phyloP scores from a whole-genome alignment of 2,888 invertebrate genomes.

The Mesoligia furuncula region DNA sequence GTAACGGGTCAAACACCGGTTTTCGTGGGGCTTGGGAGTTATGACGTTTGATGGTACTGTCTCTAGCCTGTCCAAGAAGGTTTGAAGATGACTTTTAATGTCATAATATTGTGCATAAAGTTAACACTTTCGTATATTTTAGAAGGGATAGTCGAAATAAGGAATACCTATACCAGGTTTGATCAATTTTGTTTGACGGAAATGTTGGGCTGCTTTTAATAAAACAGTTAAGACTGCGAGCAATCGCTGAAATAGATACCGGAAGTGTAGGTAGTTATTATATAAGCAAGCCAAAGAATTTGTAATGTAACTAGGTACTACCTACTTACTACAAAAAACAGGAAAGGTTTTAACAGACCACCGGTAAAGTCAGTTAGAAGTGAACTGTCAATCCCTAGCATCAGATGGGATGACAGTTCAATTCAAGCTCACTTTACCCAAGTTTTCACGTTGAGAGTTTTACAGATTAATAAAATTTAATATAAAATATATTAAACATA shows the following conservation, averaged over 20 bases:
- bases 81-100: too few relatives aligned
- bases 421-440: neutral
- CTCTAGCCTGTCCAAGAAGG: too few relatives aligned
- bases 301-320: neutral
- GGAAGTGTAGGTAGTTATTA: neutral
- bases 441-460: neutral
- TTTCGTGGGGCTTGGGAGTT: neutral
- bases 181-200: neutral
- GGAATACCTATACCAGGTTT: neutral
- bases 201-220: neutral
- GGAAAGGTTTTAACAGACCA: neutral
- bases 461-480: neutral
- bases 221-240: neutral
- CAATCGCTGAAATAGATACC: neutral
- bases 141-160: neutral
- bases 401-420: neutral
- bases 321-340: neutral
- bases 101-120: neutral
- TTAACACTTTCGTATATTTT: too few relatives aligned
- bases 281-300: neutral
- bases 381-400: neutral
- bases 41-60: neutral
- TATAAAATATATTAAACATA: too few relatives aligned
- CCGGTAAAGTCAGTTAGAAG: neutral
- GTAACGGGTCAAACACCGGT: constrained; percentile 18